These are phyloP conservation scores for Coptodon bakossiorum DNA, from an alignment of 2,113 vertebrate species.

Conservation along the genomic window DNA sequence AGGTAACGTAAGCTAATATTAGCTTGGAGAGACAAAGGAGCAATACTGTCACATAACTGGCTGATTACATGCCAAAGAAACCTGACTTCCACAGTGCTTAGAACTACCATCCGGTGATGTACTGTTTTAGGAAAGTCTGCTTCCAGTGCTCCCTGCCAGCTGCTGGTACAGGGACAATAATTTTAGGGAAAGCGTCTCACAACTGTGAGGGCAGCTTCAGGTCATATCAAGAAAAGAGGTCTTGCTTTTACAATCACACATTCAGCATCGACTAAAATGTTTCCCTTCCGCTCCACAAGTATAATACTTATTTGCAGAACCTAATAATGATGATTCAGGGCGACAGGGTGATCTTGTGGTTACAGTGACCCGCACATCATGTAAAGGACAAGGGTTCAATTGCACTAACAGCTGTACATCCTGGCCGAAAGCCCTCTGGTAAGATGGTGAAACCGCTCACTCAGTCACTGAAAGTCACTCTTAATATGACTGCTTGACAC, in stretches of 20 bases:
- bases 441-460: slow-evolving; percentile 26
- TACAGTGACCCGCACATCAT: slow-evolving; percentile 40
- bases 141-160: slow-evolving; percentile 48
- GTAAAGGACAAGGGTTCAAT: slow-evolving; percentile 57
- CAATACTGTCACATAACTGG: slow-evolving; percentile 29
- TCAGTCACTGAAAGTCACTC: slow-evolving; percentile 8
- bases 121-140: slow-evolving; percentile 61
- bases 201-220: slow-evolving; percentile 48
- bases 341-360: slow-evolving; percentile 29
- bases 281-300: slow-evolving; percentile 64
- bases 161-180: slow-evolving; percentile 57
- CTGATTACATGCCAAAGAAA: slow-evolving; percentile 20
- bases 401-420: slow-evolving; percentile 36
- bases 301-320: slow-evolving; percentile 65
- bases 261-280: slow-evolving; percentile 58
- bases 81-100: not conserved
- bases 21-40: slow-evolving; percentile 36
- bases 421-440: slow-evolving; percentile 16
- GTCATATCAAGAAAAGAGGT: slow-evolving; percentile 56
- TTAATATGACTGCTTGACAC: slow-evolving; percentile 25
- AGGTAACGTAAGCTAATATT: slow-evolving; percentile 60
- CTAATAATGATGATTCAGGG: slow-evolving; percentile 52
- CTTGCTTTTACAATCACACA: slow-evolving; percentile 61
- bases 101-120: slow-evolving; percentile 5
- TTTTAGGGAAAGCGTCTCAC: slow-evolving; percentile 59